A percentile compares a stretch with the other conserved stretches of the same genome.
These are phyloP conservation scores for Craniophora ligustri DNA, from an alignment of 2,888 invertebrate species.

Conservation along the genomic window DNA sequence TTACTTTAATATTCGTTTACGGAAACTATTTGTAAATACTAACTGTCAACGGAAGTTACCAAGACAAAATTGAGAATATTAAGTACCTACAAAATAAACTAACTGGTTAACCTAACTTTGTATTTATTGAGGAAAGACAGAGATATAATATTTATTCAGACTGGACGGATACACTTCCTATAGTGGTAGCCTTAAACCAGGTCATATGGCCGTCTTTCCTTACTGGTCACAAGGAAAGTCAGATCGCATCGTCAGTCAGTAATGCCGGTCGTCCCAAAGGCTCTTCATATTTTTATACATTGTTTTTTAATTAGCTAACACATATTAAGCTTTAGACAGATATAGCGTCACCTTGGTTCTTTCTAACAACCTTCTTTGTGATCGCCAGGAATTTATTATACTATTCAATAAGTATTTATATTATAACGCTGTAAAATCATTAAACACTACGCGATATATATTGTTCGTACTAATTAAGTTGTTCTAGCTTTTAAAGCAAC, in stretches of 20 bases:
- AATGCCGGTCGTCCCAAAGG: too few species aligned
- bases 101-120: slow-evolving; percentile 7
- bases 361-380: too few species aligned
- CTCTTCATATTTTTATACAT: too few species aligned
- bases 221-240: slow-evolving; percentile 40
- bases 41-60: not conserved
- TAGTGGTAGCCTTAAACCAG: slow-evolving; percentile 22
- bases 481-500: too few species aligned
- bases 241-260: slow-evolving; percentile 1
- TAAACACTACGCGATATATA: too few species aligned
- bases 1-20: not conserved
- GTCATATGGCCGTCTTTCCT: slow-evolving; percentile 26
- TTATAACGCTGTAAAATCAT: too few species aligned
- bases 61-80: not conserved
- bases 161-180: slow-evolving; percentile 26
- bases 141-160: slow-evolving; percentile 16
- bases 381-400: too few species aligned
- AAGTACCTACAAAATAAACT: not conserved
- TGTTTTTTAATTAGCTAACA: too few species aligned
- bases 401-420: too few species aligned
- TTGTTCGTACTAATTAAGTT: too few species aligned
- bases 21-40: not conserved
- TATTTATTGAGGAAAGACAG: slow-evolving; percentile 28
- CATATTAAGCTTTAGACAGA: too few species aligned
- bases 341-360: too few species aligned